Conservation (phyloP, 2,888 invertebrate species). For the Agapostemon virescens region DNA sequence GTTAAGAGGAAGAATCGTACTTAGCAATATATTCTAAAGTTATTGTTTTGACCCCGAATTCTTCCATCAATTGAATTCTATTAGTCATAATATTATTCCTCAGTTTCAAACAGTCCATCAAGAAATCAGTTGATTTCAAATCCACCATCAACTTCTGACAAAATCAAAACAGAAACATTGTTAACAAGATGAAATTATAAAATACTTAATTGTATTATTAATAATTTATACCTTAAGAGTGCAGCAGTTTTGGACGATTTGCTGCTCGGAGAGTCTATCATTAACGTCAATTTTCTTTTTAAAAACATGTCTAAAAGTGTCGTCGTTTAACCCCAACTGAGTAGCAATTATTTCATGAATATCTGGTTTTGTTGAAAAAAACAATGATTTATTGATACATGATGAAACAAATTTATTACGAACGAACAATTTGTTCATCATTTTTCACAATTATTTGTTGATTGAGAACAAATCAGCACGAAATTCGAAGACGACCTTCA, state of each 20-base stretch:
- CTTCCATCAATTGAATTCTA: conserved; percentile 67
- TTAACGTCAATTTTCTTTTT: background rate
- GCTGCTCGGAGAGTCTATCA: background rate
- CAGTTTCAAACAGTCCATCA: conserved; percentile 19
- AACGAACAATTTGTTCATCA: conserved; percentile 16
- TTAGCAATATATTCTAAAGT: conserved; percentile 27
- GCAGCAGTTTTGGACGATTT: background rate
- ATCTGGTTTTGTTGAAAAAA: background rate
- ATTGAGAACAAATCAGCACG: background rate
- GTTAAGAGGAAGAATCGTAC: conserved; percentile 54
- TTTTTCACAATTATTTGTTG: background rate
- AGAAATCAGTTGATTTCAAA: fast-evolving
- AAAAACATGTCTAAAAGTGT: background rate
- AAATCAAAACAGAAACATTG: background rate
- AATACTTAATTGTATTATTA: background rate
- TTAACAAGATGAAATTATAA: background rate
- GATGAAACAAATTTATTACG: background rate
- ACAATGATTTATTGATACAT: background rate
- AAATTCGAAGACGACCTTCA: background rate
- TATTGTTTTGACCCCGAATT: conserved; percentile 67
- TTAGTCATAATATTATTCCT: conserved; percentile 46
- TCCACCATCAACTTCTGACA: conserved; percentile 31
- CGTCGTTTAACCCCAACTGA: conserved; percentile 3
- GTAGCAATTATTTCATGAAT: background rate
- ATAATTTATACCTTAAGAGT: conserved; percentile 14